Evolutionary conservation across 2,888 invertebrate species (phyloP).

Genomic region (Leptodirus hochenwartii): DNA sequence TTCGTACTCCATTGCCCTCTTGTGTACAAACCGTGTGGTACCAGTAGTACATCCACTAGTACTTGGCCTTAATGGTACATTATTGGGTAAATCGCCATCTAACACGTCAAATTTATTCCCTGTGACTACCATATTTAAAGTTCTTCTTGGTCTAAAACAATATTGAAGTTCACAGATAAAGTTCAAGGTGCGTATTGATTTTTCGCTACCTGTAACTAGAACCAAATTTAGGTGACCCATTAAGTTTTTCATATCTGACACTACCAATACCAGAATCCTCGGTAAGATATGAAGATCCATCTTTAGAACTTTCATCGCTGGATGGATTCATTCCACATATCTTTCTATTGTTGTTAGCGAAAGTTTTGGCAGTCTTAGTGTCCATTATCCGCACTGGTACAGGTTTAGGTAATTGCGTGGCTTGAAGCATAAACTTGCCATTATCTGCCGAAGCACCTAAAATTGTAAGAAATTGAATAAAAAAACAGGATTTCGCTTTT

Average conservation of each 20-base stretch:
- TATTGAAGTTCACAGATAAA: too few relatives aligned
- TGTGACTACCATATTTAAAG: conserved; percentile 54
- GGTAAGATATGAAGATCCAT: conserved; percentile 30
- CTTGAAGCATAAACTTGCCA: conserved; percentile 45
- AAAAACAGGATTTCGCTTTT: too few relatives aligned
- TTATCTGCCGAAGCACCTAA: too few relatives aligned
- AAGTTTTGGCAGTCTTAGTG: conserved; percentile 53
- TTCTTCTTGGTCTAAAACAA: too few relatives aligned
- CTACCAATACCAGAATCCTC: conserved; percentile 43
- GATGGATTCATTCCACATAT: conserved; percentile 19
- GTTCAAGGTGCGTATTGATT: too few relatives aligned
- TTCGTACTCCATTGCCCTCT: conserved; percentile 31
- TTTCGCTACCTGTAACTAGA: not conserved
- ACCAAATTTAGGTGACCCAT: too few relatives aligned
- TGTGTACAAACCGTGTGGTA: conserved; percentile 31
- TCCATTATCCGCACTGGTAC: conserved; percentile 42
- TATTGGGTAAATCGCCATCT: conserved; percentile 36
- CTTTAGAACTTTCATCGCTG: conserved; percentile 14
- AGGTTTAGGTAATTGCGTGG: conserved; percentile 56
- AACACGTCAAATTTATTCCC: conserved; percentile 60
- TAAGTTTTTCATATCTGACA: conserved; percentile 16
- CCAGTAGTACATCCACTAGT: too few relatives aligned
- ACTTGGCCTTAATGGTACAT: conserved; percentile 39
- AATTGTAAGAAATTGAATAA: too few relatives aligned
- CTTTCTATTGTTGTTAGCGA: conserved; percentile 51